A percentile compares a stretch with the other conserved stretches of the same genome.
Evolutionary conservation across 2,888 invertebrate genomes (phyloP).

Genomic region (Bursaphelenchus okinawaensis): DNA sequence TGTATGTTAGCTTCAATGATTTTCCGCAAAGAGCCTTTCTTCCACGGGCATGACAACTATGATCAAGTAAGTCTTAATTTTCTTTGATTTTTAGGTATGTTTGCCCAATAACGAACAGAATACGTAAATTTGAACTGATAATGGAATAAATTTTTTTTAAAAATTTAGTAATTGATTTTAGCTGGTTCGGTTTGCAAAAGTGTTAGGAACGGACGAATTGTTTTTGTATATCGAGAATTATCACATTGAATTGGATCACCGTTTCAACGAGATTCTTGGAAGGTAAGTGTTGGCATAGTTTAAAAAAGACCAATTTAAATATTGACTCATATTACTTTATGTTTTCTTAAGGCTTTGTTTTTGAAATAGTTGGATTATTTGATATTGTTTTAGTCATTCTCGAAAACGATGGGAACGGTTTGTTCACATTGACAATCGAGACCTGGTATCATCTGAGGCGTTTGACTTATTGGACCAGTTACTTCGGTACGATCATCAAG

Average conservation of each 20-base stretch:
- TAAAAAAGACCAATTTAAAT: too few species aligned
- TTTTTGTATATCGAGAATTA: slow-evolving; percentile 99
- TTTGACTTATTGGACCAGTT: slow-evolving; percentile 97
- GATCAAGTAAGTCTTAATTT: too few species aligned
- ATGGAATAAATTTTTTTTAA: too few species aligned
- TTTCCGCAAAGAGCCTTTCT: slow-evolving; percentile 97
- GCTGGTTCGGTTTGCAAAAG: slow-evolving; percentile 74
- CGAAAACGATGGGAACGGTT: slow-evolving; percentile 99
- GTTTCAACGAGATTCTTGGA: slow-evolving; percentile 97
- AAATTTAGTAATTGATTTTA: slow-evolving; percentile 42
- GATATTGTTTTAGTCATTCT: slow-evolving; percentile 66
- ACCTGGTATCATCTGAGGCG: slow-evolving; percentile 94
- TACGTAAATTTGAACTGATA: too few species aligned
- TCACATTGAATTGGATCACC: slow-evolving; percentile 96
- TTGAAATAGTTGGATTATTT: too few species aligned
- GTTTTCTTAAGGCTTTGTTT: too few species aligned
- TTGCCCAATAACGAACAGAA: too few species aligned
- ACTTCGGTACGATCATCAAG: slow-evolving; percentile 88
- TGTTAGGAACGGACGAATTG: slow-evolving; percentile 96
- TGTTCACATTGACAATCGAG: slow-evolving; percentile 65
- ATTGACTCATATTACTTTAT: slow-evolving; percentile 11
- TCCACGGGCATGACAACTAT: slow-evolving; percentile 99
- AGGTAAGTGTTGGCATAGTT: too few species aligned
- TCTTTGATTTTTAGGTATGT: too few species aligned
- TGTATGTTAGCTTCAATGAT: slow-evolving; percentile 99